Conservation (phyloP, 2,797 vertebrate species). For the Merluccius polli region DNA sequence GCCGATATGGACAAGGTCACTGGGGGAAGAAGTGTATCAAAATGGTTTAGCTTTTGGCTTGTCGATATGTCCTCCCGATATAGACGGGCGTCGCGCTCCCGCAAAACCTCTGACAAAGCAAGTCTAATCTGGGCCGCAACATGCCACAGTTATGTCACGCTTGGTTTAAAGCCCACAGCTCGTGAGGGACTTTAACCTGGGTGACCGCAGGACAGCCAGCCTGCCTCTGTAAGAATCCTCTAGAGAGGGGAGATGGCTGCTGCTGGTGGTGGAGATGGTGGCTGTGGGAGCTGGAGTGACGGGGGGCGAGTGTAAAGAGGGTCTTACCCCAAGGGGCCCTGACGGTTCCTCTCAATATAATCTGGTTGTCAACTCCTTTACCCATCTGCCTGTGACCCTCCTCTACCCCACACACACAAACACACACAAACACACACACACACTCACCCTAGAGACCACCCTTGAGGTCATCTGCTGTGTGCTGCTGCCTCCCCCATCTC, state of each 20-base stretch:
- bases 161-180: constrained; percentile 57
- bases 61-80: constrained; percentile 40
- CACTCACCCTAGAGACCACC: constrained; percentile 15
- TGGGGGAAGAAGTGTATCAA: constrained; percentile 18
- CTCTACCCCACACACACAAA: constrained; percentile 36
- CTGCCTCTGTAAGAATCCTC: neutral
- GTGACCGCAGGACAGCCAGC: neutral
- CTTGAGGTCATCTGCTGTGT: neutral
- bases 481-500: neutral
- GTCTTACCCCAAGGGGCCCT: constrained; percentile 54
- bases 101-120: constrained; percentile 64
- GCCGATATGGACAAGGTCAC: constrained; percentile 30
- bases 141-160: constrained; percentile 54
- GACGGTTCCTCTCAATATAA: constrained; percentile 55
- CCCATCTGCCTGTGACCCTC: constrained; percentile 38
- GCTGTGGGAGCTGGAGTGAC: constrained; percentile 49
- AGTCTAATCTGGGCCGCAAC: constrained; percentile 64
- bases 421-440: neutral
- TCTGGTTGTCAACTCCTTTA: constrained; percentile 57
- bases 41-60: constrained; percentile 36
- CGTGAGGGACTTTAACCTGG: constrained; percentile 45
- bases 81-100: constrained; percentile 44
- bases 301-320: constrained; percentile 53
- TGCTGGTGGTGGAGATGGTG: constrained; percentile 12
- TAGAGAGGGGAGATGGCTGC: constrained; percentile 7